phyloP scores from a whole-genome alignment of 2,888 invertebrate genomes.

The Microctonus hyperodae region DNA sequence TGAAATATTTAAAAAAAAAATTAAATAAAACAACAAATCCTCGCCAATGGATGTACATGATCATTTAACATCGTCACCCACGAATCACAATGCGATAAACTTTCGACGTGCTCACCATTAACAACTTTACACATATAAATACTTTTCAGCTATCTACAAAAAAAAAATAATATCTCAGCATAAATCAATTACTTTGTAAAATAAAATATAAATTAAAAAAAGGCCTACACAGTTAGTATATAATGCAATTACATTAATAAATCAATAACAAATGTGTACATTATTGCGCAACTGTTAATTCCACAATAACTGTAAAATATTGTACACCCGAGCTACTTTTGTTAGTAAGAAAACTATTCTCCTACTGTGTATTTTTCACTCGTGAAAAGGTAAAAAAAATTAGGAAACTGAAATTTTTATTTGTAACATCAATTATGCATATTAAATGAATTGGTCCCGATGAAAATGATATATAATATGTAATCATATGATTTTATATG shows the following conservation, averaged over 20 bases:
- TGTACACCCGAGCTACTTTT: constrained; percentile 36
- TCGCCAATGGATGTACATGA: constrained; percentile 28
- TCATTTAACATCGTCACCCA: constrained; percentile 29
- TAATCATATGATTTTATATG: constrained; percentile 32
- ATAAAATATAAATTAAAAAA: not conserved
- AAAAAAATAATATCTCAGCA: constrained; percentile 22
- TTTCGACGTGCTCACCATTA: constrained; percentile 34
- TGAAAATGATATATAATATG: constrained; percentile 25
- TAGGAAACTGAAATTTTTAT: constrained; percentile 25
- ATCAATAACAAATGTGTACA: constrained; percentile 19
- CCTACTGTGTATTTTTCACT: not conserved
- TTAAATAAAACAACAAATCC: constrained; percentile 20
- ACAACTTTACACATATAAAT: constrained; percentile 26
- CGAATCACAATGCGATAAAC: constrained; percentile 38
- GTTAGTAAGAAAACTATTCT: constrained; percentile 31
- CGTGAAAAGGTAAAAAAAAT: constrained; percentile 13
- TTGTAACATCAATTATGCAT: constrained; percentile 38
- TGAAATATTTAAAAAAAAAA: not conserved
- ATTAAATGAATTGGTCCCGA: constrained; percentile 31
- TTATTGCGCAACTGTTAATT: constrained; percentile 27
- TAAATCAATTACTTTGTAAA: constrained; percentile 9
- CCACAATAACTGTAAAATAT: constrained; percentile 31
- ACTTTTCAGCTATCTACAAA: constrained; percentile 32
- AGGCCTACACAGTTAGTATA: constrained; percentile 10
- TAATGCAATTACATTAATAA: constrained; percentile 16